Conservation (phyloP, 2,113 vertebrate species). For the Sebastes fasciatus region DNA sequence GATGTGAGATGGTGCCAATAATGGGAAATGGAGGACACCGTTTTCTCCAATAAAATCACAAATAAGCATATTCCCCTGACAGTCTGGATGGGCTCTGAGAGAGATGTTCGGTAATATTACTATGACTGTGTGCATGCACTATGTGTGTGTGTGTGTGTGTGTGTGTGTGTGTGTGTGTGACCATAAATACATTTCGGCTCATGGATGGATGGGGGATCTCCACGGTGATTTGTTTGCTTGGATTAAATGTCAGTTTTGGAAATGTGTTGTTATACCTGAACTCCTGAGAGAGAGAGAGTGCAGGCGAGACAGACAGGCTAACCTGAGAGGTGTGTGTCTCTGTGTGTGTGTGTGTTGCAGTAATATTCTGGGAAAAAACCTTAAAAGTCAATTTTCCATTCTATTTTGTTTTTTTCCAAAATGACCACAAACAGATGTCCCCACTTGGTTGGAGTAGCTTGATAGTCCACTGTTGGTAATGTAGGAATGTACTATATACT, state of each 20-base stretch:
- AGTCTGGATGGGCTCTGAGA: constrained; percentile 65
- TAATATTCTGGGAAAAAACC: neutral
- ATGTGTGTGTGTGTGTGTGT: constrained; percentile 28
- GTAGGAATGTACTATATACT: no score
- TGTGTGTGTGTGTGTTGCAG: constrained; percentile 2
- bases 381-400: no score
- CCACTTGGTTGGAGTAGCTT: no score
- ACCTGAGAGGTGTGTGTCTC: constrained; percentile 3
- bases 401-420: no score
- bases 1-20: constrained; percentile 65
- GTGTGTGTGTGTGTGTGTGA: constrained; percentile 30
- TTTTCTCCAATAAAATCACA: constrained; percentile 77
- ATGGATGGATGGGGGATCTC: constrained; percentile 73
- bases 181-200: constrained; percentile 69
- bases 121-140: constrained; percentile 39
- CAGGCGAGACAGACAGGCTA: constrained; percentile 26
- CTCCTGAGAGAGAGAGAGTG: constrained; percentile 53
- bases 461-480: no score
- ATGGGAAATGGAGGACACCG: constrained; percentile 74
- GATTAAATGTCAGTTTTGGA: constrained; percentile 86
- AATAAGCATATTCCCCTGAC: constrained; percentile 79
- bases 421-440: no score
- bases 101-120: constrained; percentile 73
- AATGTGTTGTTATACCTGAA: constrained; percentile 80
- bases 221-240: constrained; percentile 83